Conservation (phyloP, 2,113 vertebrate species). For the Glaucomys volans region DNA sequence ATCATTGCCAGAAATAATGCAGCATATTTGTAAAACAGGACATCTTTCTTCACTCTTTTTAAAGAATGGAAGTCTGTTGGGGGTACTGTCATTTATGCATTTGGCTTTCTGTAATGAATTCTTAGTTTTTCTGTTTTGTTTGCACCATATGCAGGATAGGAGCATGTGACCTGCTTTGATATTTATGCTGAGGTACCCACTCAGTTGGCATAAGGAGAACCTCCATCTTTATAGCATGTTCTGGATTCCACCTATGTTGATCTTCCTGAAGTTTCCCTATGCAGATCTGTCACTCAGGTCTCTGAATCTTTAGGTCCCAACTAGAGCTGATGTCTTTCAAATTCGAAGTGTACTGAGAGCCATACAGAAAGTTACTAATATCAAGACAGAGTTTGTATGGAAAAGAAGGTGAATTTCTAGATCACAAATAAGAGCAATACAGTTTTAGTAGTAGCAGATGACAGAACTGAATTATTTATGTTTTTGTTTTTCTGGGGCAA, state of each 20-base stretch:
- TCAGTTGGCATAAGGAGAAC: neutral
- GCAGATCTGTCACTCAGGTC: neutral
- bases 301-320: neutral
- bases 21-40: neutral
- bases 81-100: neutral
- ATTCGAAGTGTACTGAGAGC: neutral
- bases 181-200: neutral
- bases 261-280: neutral
- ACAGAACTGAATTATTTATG: neutral
- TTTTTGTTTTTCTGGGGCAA: conserved; percentile 45
- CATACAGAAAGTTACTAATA: neutral
- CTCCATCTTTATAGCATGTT: neutral
- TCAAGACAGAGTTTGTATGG: neutral
- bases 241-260: neutral
- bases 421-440: neutral
- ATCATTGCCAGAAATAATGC: neutral
- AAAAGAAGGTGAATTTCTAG: neutral
- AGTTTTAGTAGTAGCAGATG: neutral
- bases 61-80: neutral
- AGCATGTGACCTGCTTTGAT: neutral
- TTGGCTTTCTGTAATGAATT: neutral
- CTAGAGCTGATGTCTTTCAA: neutral
- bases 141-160: neutral
- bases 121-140: conserved; percentile 30
- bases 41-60: neutral